Conservation (phyloP, 2,113 vertebrate genomes). For the Osmerus eperlanus region DNA sequence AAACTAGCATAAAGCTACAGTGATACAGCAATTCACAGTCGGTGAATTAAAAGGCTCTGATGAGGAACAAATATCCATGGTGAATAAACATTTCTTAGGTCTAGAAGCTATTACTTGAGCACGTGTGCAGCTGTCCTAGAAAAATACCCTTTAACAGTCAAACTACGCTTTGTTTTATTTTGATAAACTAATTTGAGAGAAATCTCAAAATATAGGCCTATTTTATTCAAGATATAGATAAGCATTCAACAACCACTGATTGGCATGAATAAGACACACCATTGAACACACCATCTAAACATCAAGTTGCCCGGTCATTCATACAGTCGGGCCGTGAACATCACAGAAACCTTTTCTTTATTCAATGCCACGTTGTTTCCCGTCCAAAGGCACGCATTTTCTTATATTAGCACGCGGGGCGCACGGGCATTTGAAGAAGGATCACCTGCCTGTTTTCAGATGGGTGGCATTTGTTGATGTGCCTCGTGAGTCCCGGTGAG, state of each 20-base stretch:
- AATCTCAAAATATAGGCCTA: conserved; percentile 66
- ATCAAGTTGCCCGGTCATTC: conserved; percentile 60
- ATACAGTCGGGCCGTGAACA: conserved; percentile 46
- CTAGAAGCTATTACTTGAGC: conserved; percentile 79
- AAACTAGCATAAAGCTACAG: conserved; percentile 90
- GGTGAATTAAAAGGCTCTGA: conserved; percentile 80
- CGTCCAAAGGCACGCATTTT: conserved; percentile 62
- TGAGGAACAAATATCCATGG: conserved; percentile 69
- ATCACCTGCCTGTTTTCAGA: conserved; percentile 98
- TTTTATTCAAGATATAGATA: conserved; percentile 67
- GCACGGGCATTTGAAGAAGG: conserved; percentile 95
- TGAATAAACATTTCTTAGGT: conserved; percentile 80
- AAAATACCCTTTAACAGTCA: conserved; percentile 81
- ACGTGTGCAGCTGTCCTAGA: conserved; percentile 75
- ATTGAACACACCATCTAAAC: conserved; percentile 60
- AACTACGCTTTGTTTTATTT: conserved; percentile 72
- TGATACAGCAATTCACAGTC: conserved; percentile 75
- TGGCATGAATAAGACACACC: conserved; percentile 64
- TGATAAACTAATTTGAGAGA: conserved; percentile 68
- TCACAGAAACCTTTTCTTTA: conserved; percentile 40
- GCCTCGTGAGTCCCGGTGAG: conserved; percentile 96
- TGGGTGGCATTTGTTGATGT: conserved; percentile 99
- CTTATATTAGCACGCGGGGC: conserved; percentile 87
- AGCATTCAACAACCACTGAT: conserved; percentile 71
- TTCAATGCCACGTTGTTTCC: conserved; percentile 27